phyloP scores from a whole-genome alignment of 1,140 invertebrate species.

The Helicoverpa zea region DNA sequence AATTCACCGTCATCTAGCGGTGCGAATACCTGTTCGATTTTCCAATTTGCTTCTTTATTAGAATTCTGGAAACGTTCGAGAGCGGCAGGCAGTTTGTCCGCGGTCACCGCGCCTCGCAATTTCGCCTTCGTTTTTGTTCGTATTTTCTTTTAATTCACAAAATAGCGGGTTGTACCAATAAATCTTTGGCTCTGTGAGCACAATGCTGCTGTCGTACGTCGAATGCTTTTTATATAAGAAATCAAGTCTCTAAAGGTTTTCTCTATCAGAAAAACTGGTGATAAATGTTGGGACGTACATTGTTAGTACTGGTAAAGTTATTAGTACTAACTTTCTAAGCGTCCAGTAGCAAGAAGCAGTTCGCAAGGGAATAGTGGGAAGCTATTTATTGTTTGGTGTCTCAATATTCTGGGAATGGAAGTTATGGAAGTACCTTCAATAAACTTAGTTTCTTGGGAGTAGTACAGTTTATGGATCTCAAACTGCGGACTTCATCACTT shows the following conservation, averaged over 20 bases:
- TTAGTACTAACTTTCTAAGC: slow-evolving; percentile 28
- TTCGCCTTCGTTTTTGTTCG: slow-evolving; percentile 54
- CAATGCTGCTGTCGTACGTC: slow-evolving; percentile 27
- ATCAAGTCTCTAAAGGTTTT: slow-evolving; percentile 30
- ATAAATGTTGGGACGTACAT: slow-evolving; percentile 37
- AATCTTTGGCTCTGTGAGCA: slow-evolving; percentile 51
- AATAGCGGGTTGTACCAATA: slow-evolving; percentile 60
- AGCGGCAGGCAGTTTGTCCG: slow-evolving; percentile 57
- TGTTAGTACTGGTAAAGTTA: slow-evolving; percentile 40
- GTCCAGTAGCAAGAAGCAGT: slow-evolving; percentile 9
- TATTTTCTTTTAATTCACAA: slow-evolving; percentile 64
- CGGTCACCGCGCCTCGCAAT: slow-evolving; percentile 53
- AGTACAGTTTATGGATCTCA: slow-evolving; percentile 21
- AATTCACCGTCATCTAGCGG: slow-evolving; percentile 33
- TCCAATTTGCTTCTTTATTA: slow-evolving; percentile 66
- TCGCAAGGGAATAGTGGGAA: slow-evolving; percentile 20
- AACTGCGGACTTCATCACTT: not conserved
- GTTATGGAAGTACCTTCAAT: slow-evolving; percentile 18
- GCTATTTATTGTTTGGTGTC: slow-evolving; percentile 38
- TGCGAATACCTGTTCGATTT: slow-evolving; percentile 54
- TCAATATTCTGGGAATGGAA: slow-evolving; percentile 1
- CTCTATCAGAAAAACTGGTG: slow-evolving; percentile 24
- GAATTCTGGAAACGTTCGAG: slow-evolving; percentile 57
- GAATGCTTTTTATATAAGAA: slow-evolving; percentile 32
- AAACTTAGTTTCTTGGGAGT: not conserved